Percentiles rank a stretch among this genome's conserved stretches.
Conservation (phyloP, 2,113 vertebrate species). For the Urocynchramus pylzowi region DNA sequence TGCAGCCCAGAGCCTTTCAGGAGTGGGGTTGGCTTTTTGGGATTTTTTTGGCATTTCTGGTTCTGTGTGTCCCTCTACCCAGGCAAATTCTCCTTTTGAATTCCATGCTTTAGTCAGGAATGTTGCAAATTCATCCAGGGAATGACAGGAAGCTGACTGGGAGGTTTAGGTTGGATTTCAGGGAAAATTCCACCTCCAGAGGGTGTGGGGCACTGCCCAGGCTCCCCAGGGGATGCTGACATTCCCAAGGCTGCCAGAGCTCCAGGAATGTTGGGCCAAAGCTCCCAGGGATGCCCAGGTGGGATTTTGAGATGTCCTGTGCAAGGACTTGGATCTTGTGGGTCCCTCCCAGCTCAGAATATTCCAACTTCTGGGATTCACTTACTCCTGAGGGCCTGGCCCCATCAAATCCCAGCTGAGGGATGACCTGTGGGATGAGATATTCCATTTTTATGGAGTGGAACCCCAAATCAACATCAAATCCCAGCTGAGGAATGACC, state of each 20-base stretch:
- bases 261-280: neutral
- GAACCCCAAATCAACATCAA: neutral
- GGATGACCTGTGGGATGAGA: neutral
- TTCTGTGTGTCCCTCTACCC: neutral
- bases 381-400: neutral
- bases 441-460: neutral
- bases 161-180: neutral
- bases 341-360: neutral
- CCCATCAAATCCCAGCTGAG: neutral
- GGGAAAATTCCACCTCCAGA: neutral
- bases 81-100: neutral
- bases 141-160: neutral
- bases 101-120: slow-evolving; percentile 25
- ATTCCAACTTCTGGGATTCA: fast-evolving
- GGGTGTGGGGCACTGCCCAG: neutral
- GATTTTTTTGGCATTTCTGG: slow-evolving; percentile 27
- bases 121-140: neutral
- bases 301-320: neutral
- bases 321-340: fast-evolving
- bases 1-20: slow-evolving; percentile 62
- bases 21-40: slow-evolving; percentile 15
- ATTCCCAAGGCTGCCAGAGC: neutral
- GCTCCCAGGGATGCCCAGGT: neutral
- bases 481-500: neutral
- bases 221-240: neutral